A percentile compares a stretch with the other conserved stretches of the same genome.
These are phyloP conservation scores for Drosophila sturtevanti DNA, from an alignment of 1,140 invertebrate genomes.

Conservation along the genomic window DNA sequence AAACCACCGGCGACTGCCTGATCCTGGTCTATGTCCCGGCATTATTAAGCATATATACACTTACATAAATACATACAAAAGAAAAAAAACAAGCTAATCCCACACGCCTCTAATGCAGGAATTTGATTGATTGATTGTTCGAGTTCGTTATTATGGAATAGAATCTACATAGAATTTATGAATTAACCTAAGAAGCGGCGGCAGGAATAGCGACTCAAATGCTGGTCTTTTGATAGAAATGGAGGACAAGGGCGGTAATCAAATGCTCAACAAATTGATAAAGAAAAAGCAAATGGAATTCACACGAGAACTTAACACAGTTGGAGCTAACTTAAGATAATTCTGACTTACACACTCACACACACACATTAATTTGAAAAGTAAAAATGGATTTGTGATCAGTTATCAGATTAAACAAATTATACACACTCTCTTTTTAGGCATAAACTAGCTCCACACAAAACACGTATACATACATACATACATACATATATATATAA, in stretches of 20 bases:
- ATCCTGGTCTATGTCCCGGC: slow-evolving; percentile 72
- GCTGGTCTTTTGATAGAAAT: neutral
- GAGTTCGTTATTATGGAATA: slow-evolving; percentile 66
- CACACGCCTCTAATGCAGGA: slow-evolving; percentile 76
- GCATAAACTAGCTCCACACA: neutral
- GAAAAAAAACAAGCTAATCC: too few species aligned
- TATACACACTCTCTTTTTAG: neutral
- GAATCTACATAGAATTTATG: slow-evolving; percentile 35
- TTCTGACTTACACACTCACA: too few species aligned
- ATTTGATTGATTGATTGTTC: slow-evolving; percentile 76
- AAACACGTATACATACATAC: neutral
- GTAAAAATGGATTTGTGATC: too few species aligned
- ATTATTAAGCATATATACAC: slow-evolving; percentile 33
- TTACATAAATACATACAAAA: slow-evolving; percentile 17
- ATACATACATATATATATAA: slow-evolving; percentile 35
- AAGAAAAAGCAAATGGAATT: neutral
- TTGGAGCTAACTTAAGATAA: slow-evolving; percentile 1
- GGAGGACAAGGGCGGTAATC: slow-evolving; percentile 14
- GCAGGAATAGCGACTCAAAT: slow-evolving; percentile 4
- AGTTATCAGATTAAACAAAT: neutral
- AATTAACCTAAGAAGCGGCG: slow-evolving; percentile 13
- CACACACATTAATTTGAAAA: too few species aligned
- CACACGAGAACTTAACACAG: neutral
- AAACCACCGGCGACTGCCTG: slow-evolving; percentile 69
- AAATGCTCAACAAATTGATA: slow-evolving; percentile 51